phyloP scores from a whole-genome alignment of 2,888 invertebrate species.

The Zhuqinia jingwanae region DNA sequence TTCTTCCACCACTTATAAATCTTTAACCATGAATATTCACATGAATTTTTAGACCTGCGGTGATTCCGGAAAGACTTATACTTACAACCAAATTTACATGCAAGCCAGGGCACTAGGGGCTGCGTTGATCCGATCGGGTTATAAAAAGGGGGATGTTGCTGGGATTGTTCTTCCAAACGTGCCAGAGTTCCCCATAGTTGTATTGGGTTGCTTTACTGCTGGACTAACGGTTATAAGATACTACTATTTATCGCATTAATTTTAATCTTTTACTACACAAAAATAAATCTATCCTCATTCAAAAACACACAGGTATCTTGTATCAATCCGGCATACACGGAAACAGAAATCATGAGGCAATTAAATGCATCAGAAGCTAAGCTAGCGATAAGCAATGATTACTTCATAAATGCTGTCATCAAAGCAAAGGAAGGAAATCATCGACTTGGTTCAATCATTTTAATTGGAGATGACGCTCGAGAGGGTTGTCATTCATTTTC shows the following conservation, averaged over 20 bases:
- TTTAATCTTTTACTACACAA: too few relatives aligned
- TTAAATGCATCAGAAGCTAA: constrained; percentile 68
- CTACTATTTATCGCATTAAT: constrained; percentile 18
- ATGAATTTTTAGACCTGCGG: constrained; percentile 70
- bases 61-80: constrained; percentile 62
- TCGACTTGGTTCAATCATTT: constrained; percentile 55
- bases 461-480: constrained; percentile 64
- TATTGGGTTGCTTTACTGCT: constrained; percentile 77
- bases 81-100: constrained; percentile 68
- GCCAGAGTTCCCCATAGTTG: constrained; percentile 78
- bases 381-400: constrained; percentile 67
- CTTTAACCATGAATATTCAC: background rate
- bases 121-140: constrained; percentile 71
- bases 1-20: too few relatives aligned
- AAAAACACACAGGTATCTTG: constrained; percentile 76
- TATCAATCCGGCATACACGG: constrained; percentile 78
- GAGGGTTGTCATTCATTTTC: constrained; percentile 75
- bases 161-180: constrained; percentile 79
- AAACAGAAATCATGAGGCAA: constrained; percentile 73
- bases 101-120: constrained; percentile 71
- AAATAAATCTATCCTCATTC: too few relatives aligned
- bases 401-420: constrained; percentile 63
- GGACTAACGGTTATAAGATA: constrained; percentile 58
- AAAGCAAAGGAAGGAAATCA: constrained; percentile 60
- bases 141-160: constrained; percentile 75